Conservation (phyloP, 2,113 vertebrate species). For the Megaleporinus macrocephalus region DNA sequence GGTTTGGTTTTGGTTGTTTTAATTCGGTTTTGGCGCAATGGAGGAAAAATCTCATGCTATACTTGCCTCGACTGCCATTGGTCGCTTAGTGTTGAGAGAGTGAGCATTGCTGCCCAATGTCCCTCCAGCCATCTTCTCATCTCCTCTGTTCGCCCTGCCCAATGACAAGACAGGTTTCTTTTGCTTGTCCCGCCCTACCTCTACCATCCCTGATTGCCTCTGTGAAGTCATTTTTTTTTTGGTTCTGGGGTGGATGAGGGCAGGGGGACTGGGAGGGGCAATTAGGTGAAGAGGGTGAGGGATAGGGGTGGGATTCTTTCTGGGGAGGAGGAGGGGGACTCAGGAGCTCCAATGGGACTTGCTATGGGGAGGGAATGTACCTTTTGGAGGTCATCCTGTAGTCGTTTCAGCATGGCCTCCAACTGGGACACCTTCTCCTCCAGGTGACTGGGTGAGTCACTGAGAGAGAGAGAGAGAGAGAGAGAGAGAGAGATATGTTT, state of each 20-base stretch:
- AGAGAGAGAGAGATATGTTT: background rate
- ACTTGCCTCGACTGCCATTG: slow-evolving; percentile 58
- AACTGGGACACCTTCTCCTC: slow-evolving; percentile 90
- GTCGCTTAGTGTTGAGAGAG: slow-evolving; percentile 49
- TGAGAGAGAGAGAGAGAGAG: slow-evolving; percentile 35
- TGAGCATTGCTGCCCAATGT: slow-evolving; percentile 33
- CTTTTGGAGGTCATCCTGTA: slow-evolving; percentile 90
- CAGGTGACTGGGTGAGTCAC: slow-evolving; percentile 79
- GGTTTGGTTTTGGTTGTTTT: slow-evolving; percentile 35
- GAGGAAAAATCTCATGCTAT: slow-evolving; percentile 57
- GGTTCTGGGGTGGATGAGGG: slow-evolving; percentile 44
- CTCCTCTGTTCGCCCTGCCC: slow-evolving; percentile 61
- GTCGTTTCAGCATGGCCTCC: slow-evolving; percentile 86
- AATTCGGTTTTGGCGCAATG: slow-evolving; percentile 32
- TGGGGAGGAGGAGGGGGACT: slow-evolving; percentile 17
- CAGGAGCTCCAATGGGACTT: background rate
- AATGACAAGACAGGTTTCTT: slow-evolving; percentile 66
- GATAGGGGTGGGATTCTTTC: slow-evolving; percentile 40
- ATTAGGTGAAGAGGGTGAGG: slow-evolving; percentile 43
- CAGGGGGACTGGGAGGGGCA: slow-evolving; percentile 42
- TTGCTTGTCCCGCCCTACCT: slow-evolving; percentile 55
- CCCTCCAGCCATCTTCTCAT: slow-evolving; percentile 52
- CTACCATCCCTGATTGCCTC: slow-evolving; percentile 54
- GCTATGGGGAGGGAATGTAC: slow-evolving; percentile 73
- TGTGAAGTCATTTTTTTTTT: slow-evolving; percentile 35